Base-by-base conservation (phyloP, 1,140 invertebrate species). In the Bombus impatiens region DNA sequence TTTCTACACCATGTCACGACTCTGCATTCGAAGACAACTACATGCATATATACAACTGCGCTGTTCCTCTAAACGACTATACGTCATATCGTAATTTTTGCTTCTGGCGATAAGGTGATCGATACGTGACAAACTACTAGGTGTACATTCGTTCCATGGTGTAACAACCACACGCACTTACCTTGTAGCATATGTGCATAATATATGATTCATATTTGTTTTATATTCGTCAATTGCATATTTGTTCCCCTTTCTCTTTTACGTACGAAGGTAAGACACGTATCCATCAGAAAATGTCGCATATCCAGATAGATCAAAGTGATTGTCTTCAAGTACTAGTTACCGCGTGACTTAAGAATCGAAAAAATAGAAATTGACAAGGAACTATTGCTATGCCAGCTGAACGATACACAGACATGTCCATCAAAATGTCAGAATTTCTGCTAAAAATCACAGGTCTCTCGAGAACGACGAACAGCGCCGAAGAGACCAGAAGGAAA, bases 381-480 rank as follows among this genome's bases (percentile, higher is more conserved):
- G 3, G 2, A 76, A 25, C 12, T 12, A 53, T 35, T 1, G 1
- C 32, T 4, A 42, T 75, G 42, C 18, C 8, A 1, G 12, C 2
- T 10, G 35, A 8, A 35, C 3, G 2, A 25, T 53, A 40, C 12
- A 76, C 32, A 2, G 81, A 82, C 12, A 9, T 76, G 1, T 82
- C 81, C 3, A 44, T 82, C 5, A 25, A n/a, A 6, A 37, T 32
- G 40, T 65, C 57, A 25, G 28, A 12, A 3, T 22, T 76, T 10
- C 25, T 82, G 5, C 84, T 92, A 90, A 87, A 78, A 37, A 13
- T 44, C 3, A 47, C 85, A 2, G 91, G 91, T 10, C 42, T 87
- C 5, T 90, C 89, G 87, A 10, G 67, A 8, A 53, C 90, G 1
- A 28, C 82, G 18, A 85, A 65, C 8, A 18, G 37, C n/a, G 22